Conservation (phyloP, 2,888 invertebrate genomes). For the Cryptocephalus primarius region DNA sequence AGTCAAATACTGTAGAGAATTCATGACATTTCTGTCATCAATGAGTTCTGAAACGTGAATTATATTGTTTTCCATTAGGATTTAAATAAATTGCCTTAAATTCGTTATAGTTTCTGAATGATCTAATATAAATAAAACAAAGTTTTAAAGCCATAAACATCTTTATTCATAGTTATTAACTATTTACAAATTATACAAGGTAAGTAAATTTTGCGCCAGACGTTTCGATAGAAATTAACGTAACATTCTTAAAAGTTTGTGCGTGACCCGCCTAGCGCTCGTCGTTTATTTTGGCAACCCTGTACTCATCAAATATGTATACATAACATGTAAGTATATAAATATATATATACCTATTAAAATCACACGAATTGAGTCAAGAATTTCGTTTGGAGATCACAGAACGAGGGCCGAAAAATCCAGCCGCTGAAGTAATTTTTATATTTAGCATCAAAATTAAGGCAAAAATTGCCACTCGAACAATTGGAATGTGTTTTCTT, state of each 20-base stretch:
- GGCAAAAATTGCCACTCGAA: constrained; percentile 18
- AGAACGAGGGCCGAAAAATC: constrained; percentile 35
- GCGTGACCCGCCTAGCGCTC: not conserved
- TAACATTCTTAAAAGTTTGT: not conserved
- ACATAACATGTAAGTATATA: constrained; percentile 14
- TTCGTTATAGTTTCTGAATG: too few species aligned
- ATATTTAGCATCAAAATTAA: constrained; percentile 18
- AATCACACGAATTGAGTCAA: constrained; percentile 33
- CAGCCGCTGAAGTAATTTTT: constrained; percentile 15
- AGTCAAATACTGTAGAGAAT: too few species aligned
- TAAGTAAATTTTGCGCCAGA: not conserved
- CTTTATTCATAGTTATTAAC: constrained; percentile 7
- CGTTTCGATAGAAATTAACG: not conserved
- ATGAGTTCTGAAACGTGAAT: too few species aligned
- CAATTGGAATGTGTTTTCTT: constrained; percentile 21
- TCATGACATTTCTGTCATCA: too few species aligned
- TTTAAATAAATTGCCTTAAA: too few species aligned
- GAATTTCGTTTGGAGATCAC: constrained; percentile 33
- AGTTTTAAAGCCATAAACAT: constrained; percentile 6
- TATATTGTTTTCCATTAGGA: too few species aligned
- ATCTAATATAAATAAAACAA: too few species aligned
- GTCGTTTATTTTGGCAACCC: constrained; percentile 9
- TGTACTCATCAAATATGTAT: constrained; percentile 15
- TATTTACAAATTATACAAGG: constrained; percentile 13
- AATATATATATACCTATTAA: constrained; percentile 18